phyloP scores from a whole-genome alignment of 2,888 invertebrate species.

The Acheta domesticus region DNA sequence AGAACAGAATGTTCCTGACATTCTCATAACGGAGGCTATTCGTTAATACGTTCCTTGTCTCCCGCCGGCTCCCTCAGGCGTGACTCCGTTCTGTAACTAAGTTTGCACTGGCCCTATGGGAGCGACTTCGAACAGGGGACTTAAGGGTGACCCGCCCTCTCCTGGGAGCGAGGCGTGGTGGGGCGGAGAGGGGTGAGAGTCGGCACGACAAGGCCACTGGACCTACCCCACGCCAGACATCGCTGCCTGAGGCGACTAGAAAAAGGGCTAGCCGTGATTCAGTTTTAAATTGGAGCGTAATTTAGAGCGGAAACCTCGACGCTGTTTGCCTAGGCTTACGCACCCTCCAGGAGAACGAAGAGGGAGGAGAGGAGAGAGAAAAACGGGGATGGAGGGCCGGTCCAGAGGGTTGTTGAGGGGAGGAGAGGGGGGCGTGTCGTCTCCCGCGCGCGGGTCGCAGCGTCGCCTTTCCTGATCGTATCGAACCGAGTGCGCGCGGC shows the following conservation, averaged over 20 bases:
- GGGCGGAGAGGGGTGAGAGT: not conserved
- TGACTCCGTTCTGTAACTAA: too few relatives aligned
- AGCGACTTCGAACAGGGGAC: too few relatives aligned
- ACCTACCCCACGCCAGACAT: not conserved
- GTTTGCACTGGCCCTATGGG: too few relatives aligned
- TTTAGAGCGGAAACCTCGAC: slow-evolving; percentile 2
- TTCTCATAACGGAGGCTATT: too few relatives aligned
- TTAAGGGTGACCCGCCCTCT: too few relatives aligned
- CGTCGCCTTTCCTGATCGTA: not conserved
- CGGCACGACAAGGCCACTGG: not conserved
- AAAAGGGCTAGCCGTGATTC: not conserved
- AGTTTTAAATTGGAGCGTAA: slow-evolving; percentile 2
- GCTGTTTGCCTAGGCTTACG: not conserved
- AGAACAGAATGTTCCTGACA: too few relatives aligned
- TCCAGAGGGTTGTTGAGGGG: not conserved
- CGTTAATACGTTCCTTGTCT: too few relatives aligned
- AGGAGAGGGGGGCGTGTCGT: not conserved
- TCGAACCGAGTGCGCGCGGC: not conserved
- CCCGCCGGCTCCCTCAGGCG: too few relatives aligned
- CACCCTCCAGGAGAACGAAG: not conserved
- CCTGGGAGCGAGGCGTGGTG: not conserved
- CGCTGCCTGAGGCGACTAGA: not conserved
- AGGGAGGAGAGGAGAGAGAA: not conserved
- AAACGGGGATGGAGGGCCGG: not conserved
- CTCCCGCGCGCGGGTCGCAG: not conserved